phyloP scores from a whole-genome alignment of 2,113 vertebrate species.

The Australoheros scitulus region DNA sequence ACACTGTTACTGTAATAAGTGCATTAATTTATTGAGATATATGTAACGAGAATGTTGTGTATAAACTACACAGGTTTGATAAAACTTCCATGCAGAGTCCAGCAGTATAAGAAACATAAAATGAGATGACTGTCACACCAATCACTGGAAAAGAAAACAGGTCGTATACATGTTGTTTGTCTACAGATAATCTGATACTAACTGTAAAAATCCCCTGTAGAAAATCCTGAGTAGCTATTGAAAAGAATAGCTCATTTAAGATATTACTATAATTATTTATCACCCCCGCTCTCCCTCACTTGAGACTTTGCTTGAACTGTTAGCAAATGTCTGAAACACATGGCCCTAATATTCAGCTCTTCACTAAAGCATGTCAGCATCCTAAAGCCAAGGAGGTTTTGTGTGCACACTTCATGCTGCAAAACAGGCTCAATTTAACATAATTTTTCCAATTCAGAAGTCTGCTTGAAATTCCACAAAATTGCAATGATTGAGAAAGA shows the following conservation, averaged over 20 bases:
- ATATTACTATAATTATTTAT: no score
- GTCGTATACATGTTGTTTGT: neutral
- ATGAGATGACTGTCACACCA: no score
- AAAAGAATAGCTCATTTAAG: neutral
- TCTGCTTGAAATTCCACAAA: slow-evolving; percentile 64
- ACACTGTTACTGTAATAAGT: neutral
- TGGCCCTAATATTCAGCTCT: slow-evolving; percentile 34
- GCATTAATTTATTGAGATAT: neutral
- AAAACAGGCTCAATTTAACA: slow-evolving; percentile 39
- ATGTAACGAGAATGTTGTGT: slow-evolving; percentile 1
- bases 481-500: slow-evolving; percentile 71
- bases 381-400: slow-evolving; percentile 17
- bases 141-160: neutral
- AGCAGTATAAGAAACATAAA: neutral
- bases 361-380: slow-evolving; percentile 43
- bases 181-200: neutral
- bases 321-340: slow-evolving; percentile 49
- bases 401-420: neutral
- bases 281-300: neutral
- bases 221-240: neutral
- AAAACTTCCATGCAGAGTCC: neutral
- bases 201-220: neutral
- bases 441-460: slow-evolving; percentile 56
- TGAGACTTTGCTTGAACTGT: slow-evolving; percentile 33
- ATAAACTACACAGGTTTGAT: neutral